phyloP scores from a whole-genome alignment of 2,888 invertebrate species.

The Polydrusus tereticollis region DNA sequence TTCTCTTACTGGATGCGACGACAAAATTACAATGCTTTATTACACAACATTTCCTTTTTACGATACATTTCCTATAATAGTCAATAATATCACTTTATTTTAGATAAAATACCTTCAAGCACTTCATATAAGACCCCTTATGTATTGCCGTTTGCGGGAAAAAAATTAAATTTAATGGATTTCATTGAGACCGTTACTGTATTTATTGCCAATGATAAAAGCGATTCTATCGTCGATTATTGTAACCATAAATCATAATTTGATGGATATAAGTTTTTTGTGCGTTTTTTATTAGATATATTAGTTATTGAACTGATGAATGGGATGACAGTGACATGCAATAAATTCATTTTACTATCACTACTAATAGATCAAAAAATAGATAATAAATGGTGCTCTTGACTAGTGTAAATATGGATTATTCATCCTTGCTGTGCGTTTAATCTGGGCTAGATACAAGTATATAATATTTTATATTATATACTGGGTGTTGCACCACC shows the following conservation, averaged over 20 bases:
- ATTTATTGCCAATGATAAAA: conserved; percentile 14
- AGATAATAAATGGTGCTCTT: not conserved
- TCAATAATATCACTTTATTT: not conserved
- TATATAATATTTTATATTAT: no score
- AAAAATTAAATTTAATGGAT: conserved; percentile 9
- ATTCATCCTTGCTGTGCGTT: no score
- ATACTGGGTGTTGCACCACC: no score
- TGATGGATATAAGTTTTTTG: conserved; percentile 14
- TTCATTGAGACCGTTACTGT: conserved; percentile 8
- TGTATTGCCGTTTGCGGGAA: not conserved
- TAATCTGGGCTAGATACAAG: no score
- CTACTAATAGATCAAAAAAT: not conserved
- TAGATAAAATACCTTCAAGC: not conserved
- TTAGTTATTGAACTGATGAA: not conserved
- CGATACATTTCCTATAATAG: no score
- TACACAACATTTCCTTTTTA: no score
- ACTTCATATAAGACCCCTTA: not conserved
- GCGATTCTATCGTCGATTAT: conserved; percentile 11
- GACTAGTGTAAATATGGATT: not conserved
- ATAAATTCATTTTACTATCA: not conserved
- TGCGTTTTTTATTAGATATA: conserved; percentile 6
- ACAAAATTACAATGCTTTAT: no score
- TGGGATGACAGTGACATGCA: not conserved
- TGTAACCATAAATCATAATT: conserved; percentile 6
- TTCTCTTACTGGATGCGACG: no score